Evolutionary conservation across 2,888 invertebrate genomes (phyloP).

Genomic region (Chirona hameri): DNA sequence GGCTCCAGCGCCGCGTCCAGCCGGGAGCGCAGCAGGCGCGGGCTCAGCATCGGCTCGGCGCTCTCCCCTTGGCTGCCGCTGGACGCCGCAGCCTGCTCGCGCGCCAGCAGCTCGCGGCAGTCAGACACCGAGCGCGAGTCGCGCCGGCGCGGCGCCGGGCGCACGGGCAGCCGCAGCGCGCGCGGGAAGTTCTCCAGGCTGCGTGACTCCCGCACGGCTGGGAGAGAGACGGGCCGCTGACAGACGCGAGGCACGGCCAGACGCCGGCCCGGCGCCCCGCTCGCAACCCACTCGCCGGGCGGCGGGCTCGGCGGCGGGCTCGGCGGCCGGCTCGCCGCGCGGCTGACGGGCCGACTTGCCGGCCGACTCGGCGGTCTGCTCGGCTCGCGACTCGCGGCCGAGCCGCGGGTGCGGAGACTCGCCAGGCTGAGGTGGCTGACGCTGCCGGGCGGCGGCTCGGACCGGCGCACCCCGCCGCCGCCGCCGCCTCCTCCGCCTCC

Average conservation of each 20-base stretch:
- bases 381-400: neutral
- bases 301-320: neutral
- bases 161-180: neutral
- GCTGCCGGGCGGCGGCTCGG: neutral
- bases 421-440: neutral
- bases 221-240: neutral
- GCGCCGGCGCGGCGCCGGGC: neutral
- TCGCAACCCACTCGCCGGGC: neutral
- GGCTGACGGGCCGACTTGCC: neutral
- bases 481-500: too few relatives aligned
- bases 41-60: neutral
- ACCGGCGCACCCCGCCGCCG: too few relatives aligned
- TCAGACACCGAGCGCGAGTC: neutral
- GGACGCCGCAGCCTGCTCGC: neutral
- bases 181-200: neutral
- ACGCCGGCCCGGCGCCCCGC: neutral
- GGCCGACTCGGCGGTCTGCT: neutral
- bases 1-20: neutral
- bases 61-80: neutral
- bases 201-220: neutral
- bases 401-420: neutral
- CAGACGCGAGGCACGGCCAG: conserved; percentile 3
- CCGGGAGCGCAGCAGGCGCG: neutral
- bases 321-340: neutral
- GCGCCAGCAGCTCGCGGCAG: conserved; percentile 7